Conservation (phyloP, 2,797 vertebrate genomes). For the Poeciliopsis paucimaculata region DNA sequence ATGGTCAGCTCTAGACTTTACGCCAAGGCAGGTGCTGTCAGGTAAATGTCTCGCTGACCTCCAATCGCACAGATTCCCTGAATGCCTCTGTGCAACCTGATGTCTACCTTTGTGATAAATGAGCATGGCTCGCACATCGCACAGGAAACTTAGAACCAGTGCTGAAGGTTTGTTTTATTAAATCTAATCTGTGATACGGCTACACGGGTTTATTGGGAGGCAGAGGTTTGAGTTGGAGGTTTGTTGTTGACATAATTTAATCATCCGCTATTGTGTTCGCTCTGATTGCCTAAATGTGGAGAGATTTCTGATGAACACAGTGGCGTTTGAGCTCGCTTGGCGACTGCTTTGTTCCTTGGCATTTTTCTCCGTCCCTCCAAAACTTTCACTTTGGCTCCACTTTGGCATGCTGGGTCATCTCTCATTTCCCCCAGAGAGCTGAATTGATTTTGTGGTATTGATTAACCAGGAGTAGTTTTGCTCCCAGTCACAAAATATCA, state of each 20-base stretch:
- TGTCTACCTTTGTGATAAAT: constrained; percentile 71
- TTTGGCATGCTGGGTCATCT: constrained; percentile 54
- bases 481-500: constrained; percentile 76
- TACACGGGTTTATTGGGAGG: constrained; percentile 37
- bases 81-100: constrained; percentile 52
- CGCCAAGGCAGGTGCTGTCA: constrained; percentile 63
- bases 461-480: constrained; percentile 76
- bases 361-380: constrained; percentile 23
- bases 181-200: constrained; percentile 45
- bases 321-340: constrained; percentile 27
- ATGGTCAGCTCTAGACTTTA: constrained; percentile 66
- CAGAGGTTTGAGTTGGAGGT: constrained; percentile 40
- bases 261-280: constrained; percentile 44
- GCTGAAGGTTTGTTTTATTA: constrained; percentile 60
- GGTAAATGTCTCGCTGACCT: constrained; percentile 73
- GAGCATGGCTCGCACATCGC: constrained; percentile 53
- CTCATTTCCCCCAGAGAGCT: constrained; percentile 61
- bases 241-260: constrained; percentile 49
- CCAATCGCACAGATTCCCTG: constrained; percentile 53
- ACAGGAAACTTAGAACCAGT: constrained; percentile 50
- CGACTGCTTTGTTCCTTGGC: constrained; percentile 8
- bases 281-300: constrained; percentile 26
- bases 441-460: constrained; percentile 77
- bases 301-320: constrained; percentile 45
- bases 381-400: constrained; percentile 55